A percentile compares a stretch with the other conserved stretches of the same genome.
These are phyloP conservation scores for Chloroclysta siterata DNA, from an alignment of 2,888 invertebrate species.

Conservation along the genomic window DNA sequence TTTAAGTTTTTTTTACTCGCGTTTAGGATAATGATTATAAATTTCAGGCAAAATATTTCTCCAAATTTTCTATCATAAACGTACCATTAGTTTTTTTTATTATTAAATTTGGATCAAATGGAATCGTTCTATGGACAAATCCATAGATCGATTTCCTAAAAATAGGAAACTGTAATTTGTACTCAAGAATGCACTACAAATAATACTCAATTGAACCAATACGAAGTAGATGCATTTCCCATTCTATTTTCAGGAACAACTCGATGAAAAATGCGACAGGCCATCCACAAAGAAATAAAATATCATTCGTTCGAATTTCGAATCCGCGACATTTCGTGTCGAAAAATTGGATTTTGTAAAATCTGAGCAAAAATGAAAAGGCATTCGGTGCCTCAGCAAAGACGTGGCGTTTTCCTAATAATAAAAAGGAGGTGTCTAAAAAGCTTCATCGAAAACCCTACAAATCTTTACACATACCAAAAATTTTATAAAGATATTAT, in stretches of 20 bases:
- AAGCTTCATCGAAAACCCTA: no score
- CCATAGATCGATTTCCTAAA: no score
- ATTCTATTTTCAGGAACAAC: conserved; percentile 6
- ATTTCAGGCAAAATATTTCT: no score
- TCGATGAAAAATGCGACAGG: conserved; percentile 6
- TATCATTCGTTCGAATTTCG: conserved; percentile 16
- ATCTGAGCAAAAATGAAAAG: conserved; percentile 31
- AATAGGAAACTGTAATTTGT: neutral
- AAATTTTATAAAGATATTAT: no score
- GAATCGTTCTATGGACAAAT: no score
- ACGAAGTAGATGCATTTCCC: neutral
- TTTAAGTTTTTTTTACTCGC: no score
- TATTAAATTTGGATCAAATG: no score
- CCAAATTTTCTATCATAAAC: no score
- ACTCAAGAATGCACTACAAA: neutral
- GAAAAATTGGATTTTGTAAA: conserved; percentile 57
- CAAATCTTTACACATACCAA: no score
- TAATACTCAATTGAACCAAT: neutral
- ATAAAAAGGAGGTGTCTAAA: no score
- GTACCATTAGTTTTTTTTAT: no score
- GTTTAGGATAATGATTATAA: no score
- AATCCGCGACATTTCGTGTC: conserved; percentile 63
- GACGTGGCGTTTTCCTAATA: neutral
- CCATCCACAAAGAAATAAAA: conserved; percentile 11
- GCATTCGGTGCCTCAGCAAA: neutral